These are phyloP conservation scores for Rhyacichthys aspro DNA, from an alignment of 2,797 vertebrate species.

Conservation along the genomic window DNA sequence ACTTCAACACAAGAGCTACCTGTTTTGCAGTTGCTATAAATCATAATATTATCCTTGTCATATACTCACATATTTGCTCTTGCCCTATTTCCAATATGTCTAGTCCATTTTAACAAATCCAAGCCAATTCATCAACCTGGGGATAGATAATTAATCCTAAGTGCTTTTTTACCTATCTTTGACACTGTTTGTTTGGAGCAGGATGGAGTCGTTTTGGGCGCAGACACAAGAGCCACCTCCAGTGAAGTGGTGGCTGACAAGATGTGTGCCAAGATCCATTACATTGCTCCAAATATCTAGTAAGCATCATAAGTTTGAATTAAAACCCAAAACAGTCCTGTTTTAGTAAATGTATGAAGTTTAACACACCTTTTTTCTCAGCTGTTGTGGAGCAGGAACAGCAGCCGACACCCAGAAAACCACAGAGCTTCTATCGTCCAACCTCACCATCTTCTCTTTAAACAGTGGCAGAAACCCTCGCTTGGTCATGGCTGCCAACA, in stretches of 20 bases:
- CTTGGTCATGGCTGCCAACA: slow-evolving; percentile 74
- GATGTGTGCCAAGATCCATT: slow-evolving; percentile 80
- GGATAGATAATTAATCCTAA: no score
- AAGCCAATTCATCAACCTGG: no score
- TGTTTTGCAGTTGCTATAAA: no score
- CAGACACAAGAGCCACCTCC: slow-evolving; percentile 79
- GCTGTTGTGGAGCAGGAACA: slow-evolving; percentile 82
- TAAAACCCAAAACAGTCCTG: neutral
- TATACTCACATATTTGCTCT: no score
- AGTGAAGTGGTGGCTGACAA: slow-evolving; percentile 80
- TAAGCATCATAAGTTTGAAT: slow-evolving; percentile 44
- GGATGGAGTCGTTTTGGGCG: slow-evolving; percentile 82
- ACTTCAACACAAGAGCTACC: no score
- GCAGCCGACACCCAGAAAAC: slow-evolving; percentile 82
- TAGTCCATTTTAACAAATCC: no score
- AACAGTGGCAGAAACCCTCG: slow-evolving; percentile 78
- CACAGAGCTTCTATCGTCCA: slow-evolving; percentile 79
- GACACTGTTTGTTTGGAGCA: slow-evolving; percentile 22
- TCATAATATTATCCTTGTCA: no score
- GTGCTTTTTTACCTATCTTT: no score
- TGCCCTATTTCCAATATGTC: no score
- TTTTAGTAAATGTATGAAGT: neutral
- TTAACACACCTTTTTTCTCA: slow-evolving; percentile 21
- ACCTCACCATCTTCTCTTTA: slow-evolving; percentile 77
- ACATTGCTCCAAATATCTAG: slow-evolving; percentile 83